Evolutionary conservation across 2,888 invertebrate species (phyloP).

Genomic region (Stenotaenia linearis): DNA sequence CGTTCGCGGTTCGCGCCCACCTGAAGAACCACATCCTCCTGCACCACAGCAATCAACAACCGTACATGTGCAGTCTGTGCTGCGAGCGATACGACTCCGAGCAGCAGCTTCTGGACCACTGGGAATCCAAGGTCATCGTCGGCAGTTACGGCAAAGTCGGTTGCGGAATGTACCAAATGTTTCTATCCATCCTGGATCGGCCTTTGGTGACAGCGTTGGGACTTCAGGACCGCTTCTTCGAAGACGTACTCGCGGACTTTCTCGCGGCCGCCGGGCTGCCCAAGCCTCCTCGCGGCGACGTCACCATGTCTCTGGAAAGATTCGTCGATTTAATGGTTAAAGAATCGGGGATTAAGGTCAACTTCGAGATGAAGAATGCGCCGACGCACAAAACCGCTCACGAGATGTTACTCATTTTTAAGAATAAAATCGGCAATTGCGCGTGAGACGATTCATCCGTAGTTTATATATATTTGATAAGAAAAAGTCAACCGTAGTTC

Average conservation of each 20-base stretch:
- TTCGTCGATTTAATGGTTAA: constrained; percentile 23
- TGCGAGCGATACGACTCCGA: constrained; percentile 19
- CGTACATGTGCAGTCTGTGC: constrained; percentile 26
- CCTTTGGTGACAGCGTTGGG: constrained; percentile 16
- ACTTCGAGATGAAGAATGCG: not conserved
- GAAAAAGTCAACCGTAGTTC: not conserved
- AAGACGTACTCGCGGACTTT: constrained; percentile 27
- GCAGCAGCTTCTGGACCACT: constrained; percentile 26
- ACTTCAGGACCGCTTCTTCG: constrained; percentile 17
- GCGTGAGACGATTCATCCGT: not conserved
- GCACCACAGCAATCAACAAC: constrained; percentile 28
- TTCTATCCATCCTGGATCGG: constrained; percentile 2
- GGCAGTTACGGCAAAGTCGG: constrained; percentile 29
- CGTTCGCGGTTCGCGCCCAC: constrained; percentile 30
- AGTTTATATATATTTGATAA: not conserved
- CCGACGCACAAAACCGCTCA: not conserved
- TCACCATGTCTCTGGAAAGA: not conserved
- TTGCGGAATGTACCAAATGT: constrained; percentile 29
- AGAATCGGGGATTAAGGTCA: not conserved
- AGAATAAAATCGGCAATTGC: constrained; percentile 10
- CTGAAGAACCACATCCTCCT: constrained; percentile 28
- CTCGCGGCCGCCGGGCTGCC: constrained; percentile 8
- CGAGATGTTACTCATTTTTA: constrained; percentile 27
- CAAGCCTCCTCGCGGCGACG: not conserved
- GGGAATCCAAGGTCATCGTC: not conserved